Evolutionary conservation across 1,140 invertebrate genomes (phyloP).

Genomic region (Harlomillsia oculata): DNA sequence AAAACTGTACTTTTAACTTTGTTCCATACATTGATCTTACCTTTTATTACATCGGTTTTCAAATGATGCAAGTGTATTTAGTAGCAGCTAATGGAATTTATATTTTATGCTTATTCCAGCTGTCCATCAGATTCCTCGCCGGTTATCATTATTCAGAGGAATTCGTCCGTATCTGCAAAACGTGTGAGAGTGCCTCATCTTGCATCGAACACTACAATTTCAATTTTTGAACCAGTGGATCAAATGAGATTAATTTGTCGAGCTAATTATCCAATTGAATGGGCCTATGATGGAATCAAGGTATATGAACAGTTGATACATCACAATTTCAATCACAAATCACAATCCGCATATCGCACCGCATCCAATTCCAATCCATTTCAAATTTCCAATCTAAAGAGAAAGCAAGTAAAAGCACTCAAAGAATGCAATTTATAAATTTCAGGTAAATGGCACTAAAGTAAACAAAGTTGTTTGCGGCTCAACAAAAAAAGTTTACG

Average conservation of each 20-base stretch:
- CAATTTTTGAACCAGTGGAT: constrained; percentile 11
- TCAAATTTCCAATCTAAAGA: too few species aligned
- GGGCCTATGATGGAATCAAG: constrained; percentile 11
- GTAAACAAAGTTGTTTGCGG: constrained; percentile 19
- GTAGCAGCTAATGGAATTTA: constrained; percentile 1
- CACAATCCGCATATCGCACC: too few species aligned
- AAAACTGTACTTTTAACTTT: too few species aligned
- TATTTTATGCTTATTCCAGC: not conserved
- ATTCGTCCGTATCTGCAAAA: not conserved
- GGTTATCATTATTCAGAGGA: not conserved
- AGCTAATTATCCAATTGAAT: constrained; percentile 20
- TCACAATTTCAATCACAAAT: too few species aligned
- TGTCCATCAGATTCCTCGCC: constrained; percentile 8
- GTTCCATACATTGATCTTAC: too few species aligned
- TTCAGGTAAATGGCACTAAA: constrained; percentile 15
- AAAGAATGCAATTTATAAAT: constrained; percentile 1
- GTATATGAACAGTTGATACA: not conserved
- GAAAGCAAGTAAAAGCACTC: too few species aligned
- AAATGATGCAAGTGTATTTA: too few species aligned
- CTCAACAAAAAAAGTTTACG: constrained; percentile 17
- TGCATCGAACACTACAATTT: not conserved
- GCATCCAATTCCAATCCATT: too few species aligned
- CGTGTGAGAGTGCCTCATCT: not conserved
- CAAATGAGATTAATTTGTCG: constrained; percentile 15
- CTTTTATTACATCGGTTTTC: too few species aligned